Conservation (phyloP, 2,888 invertebrate genomes). For the Monoplex corrugatus region DNA sequence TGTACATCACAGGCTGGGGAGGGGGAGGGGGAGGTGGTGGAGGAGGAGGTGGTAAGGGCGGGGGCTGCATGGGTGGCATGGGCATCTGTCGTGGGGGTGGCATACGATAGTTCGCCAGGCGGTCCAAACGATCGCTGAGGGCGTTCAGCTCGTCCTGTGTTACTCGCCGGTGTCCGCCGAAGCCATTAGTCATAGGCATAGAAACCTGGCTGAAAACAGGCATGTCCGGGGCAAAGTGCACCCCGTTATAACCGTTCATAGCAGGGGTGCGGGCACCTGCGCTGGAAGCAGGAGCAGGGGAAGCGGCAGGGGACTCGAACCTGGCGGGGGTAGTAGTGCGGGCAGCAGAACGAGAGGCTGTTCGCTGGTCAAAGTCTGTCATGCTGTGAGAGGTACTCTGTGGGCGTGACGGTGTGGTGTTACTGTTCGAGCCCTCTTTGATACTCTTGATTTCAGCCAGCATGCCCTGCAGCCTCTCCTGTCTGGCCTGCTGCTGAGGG, state of each 20-base stretch:
- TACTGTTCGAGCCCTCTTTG: constrained; percentile 59
- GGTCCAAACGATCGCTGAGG: constrained; percentile 70
- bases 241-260: constrained; percentile 51
- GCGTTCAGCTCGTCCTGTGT: constrained; percentile 74
- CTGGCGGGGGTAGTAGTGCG: constrained; percentile 64
- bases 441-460: constrained; percentile 71
- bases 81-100: constrained; percentile 64
- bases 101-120: constrained; percentile 70
- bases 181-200: not conserved
- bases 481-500: constrained; percentile 65
- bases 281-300: constrained; percentile 37
- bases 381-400: constrained; percentile 50
- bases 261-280: not conserved
- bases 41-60: constrained; percentile 47
- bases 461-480: constrained; percentile 68
- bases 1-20: constrained; percentile 26
- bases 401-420: constrained; percentile 46
- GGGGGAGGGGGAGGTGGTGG: constrained; percentile 42
- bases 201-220: constrained; percentile 15
- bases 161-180: constrained; percentile 58
- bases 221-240: constrained; percentile 31
- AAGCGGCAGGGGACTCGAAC: constrained; percentile 59
- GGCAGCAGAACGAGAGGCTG: constrained; percentile 59
- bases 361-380: constrained; percentile 55
- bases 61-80: constrained; percentile 46